These are phyloP conservation scores for Oophaga pumilio DNA, from an alignment of 2,113 vertebrate genomes.

Conservation along the genomic window DNA sequence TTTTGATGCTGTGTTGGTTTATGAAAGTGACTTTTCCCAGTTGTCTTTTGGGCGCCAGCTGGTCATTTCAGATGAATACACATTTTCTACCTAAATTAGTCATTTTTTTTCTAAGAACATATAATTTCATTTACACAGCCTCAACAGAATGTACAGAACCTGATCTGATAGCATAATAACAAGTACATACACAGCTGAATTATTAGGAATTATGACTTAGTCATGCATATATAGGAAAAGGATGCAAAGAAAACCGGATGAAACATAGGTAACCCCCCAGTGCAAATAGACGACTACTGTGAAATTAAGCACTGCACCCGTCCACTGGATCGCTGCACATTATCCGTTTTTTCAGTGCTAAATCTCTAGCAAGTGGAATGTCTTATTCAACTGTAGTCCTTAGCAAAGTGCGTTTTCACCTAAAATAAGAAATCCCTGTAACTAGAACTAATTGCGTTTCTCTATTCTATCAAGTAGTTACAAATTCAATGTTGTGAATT, in stretches of 20 bases:
- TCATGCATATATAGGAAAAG: no score
- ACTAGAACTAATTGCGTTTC: no score
- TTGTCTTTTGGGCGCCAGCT: slow-evolving; percentile 15
- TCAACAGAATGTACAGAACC: slow-evolving; percentile 7
- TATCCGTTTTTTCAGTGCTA: background rate
- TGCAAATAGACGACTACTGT: background rate
- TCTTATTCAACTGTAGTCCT: background rate
- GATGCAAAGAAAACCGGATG: background rate
- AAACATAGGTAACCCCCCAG: background rate
- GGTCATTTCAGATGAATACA: background rate
- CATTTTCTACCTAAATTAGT: slow-evolving; percentile 17
- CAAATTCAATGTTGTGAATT: no score
- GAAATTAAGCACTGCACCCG: background rate
- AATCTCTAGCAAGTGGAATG: background rate
- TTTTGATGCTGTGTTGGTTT: slow-evolving; percentile 22
- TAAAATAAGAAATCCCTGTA: no score
- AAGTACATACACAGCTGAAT: background rate
- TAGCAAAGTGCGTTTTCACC: background rate
- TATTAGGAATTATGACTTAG: background rate
- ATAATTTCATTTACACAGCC: slow-evolving; percentile 2
- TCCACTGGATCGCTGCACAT: background rate
- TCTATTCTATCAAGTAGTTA: no score
- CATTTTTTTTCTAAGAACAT: slow-evolving; percentile 19
- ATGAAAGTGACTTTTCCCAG: background rate
- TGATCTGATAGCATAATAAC: background rate